Base-by-base conservation (phyloP, 2,888 invertebrate genomes). In the Sinohyriopsis cumingii region DNA sequence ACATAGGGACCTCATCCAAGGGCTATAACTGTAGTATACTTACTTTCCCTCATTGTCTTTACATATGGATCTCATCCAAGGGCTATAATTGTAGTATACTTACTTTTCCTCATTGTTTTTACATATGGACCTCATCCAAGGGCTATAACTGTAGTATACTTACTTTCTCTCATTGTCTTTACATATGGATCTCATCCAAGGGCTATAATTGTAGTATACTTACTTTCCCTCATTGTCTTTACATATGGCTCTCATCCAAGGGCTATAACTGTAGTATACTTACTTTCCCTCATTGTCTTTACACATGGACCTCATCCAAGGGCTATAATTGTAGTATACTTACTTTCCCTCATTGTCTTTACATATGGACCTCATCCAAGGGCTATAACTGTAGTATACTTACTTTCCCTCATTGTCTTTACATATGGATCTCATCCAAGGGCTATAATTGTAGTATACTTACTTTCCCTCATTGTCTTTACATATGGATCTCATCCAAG, bases 41-140 rank as follows among this genome's bases (percentile, higher is more conserved):
- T 77, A 83, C 86, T 86, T 86, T 73, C 94, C 94, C 86, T 95
- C 95, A 6, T 94, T 95, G 86, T 96, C 96, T 65, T 95, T 94
- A 89, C 99, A 99, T 45, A 45, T 15, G 45, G 45, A 45, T 4
- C 3, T 45, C 45, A 45, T 45, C 45, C 45, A 45, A 45, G 0
- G 15, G 12, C 45, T 45, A 45, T 45, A 45, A 15, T 15, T 45
- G 45, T 15, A 15, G 9, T 70, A 33, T 65, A 78, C 80, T 76
- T 77, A 83, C 86, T 86, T 86, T 73, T 94, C 94, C 86, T 95
- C 95, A 6, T 94, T 95, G 86, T 96, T 96, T 65, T 95, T 94
- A 89, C 99, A 99, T 45, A 45, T 15, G 45, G 45, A 45, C 15
- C 3, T 45, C 45, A 45, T 45, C 45, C 45, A 45, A 45, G 0